Conservation (phyloP, 2,113 vertebrate genomes). For the Cephalophus harveyi region DNA sequence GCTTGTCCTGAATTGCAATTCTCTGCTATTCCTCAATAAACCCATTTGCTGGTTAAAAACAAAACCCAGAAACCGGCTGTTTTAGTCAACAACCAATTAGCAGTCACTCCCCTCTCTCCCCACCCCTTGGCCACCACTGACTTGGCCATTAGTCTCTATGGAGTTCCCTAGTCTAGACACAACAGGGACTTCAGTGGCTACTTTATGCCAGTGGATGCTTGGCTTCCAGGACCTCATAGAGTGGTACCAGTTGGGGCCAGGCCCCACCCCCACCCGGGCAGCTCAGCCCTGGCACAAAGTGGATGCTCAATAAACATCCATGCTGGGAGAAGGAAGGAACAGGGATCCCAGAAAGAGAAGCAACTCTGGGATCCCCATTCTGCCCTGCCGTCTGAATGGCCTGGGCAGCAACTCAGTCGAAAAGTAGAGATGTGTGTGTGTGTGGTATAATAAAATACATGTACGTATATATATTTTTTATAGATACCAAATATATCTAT, state of each 20-base stretch:
- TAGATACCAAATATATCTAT: neutral
- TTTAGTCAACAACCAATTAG: neutral
- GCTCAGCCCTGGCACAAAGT: neutral
- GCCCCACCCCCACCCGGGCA: neutral
- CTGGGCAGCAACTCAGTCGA: neutral
- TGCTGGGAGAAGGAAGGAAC: neutral
- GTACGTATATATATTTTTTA: neutral
- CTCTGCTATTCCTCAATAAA: neutral
- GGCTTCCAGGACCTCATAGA: neutral
- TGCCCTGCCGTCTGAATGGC: neutral
- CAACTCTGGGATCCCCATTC: neutral
- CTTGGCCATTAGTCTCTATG: neutral
- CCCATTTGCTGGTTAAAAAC: neutral
- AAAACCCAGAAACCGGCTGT: neutral
- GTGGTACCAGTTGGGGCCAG: neutral
- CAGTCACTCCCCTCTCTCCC: no score
- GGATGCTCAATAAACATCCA: accelerated
- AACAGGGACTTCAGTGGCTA: no score
- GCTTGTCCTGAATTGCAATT: neutral
- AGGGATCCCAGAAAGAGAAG: neutral
- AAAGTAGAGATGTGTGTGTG: neutral
- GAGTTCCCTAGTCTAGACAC: neutral
- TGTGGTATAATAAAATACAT: neutral
- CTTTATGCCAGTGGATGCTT: neutral
- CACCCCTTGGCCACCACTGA: neutral